Evolutionary conservation across 2,797 vertebrate genomes (phyloP), one percentile per base, ranked within the genome.

Genomic region (Squalus acanthias): DNA sequence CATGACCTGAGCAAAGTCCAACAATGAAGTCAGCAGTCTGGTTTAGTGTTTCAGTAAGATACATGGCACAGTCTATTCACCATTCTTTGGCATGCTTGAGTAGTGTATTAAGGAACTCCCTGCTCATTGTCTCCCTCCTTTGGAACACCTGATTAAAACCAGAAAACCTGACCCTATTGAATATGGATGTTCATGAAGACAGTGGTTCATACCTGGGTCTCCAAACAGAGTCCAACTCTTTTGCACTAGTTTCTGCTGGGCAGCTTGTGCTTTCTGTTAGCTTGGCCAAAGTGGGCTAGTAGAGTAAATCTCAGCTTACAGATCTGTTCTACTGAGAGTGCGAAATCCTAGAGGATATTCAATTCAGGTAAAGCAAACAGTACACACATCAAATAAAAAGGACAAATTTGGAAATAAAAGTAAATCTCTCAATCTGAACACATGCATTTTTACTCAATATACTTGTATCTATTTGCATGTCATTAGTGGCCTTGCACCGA

Each of bases 401-500:
- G 39, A 24, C n/a, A 89, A 5, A 60, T 60, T 60, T 60, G 87
- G 53, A 89, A 89, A 89, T 89, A 60, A 60, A 89, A 89, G 87
- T 57, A 89, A 89, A 60, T 60, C 9, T 60, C 53, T 89, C 57
- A 93, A 93, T 93, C 5, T 65, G 33, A 65, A n/a, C 63, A 65
- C 60, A 93, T 5, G 26, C 10, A 8, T 67, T 93, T 93, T 15
- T 93, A 92, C 26, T 91, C 88, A 91, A 13, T 63, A 33, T 33
- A 57, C 29, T 15, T 67, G 24, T 91, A 69, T 96, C 85, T 96
- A 97, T 97, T 96, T 95, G 96, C 96, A 97, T 89, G 97, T 96
- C 96, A 97, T 97, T 97, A 20, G 96, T 96, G 97, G 97, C 97
- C 97, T 97, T 96, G 97, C 97, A 97, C 96, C 97, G 97, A 98